Conservation (phyloP, 2,113 vertebrate genomes). For the Odocoileus hemionus region DNA sequence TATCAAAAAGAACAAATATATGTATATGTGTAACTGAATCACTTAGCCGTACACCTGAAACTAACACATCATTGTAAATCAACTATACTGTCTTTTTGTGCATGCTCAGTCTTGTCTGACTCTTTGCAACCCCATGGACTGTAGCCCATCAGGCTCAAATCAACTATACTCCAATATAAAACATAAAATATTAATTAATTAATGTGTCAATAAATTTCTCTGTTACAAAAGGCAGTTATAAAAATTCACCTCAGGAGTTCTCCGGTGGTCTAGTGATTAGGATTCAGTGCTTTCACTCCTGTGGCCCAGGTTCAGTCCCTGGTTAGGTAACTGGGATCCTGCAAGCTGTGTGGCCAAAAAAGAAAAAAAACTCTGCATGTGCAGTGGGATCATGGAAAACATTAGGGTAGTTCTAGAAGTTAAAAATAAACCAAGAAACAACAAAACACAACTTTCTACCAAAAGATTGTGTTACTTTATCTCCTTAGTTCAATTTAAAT, state of each 20-base stretch:
- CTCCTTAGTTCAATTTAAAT: conserved; percentile 25
- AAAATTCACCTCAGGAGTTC: background rate
- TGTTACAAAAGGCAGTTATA: background rate
- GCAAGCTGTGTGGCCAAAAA: background rate
- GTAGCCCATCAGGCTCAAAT: background rate
- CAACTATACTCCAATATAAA: background rate
- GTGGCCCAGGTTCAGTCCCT: background rate
- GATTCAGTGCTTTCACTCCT: background rate
- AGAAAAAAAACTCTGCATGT: background rate
- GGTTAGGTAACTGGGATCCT: background rate
- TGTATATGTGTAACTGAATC: background rate
- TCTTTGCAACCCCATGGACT: background rate
- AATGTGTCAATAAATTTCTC: background rate
- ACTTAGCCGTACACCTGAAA: background rate
- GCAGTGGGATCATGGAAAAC: background rate
- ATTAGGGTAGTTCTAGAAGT: background rate
- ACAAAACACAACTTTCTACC: background rate
- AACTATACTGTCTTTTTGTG: background rate
- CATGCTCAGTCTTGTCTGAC: background rate
- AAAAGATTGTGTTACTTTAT: background rate
- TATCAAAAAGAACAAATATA: background rate
- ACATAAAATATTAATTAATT: background rate
- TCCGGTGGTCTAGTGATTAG: background rate
- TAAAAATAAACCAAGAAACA: conserved; percentile 2
- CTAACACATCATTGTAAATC: background rate